Base-by-base conservation (phyloP, 92 coral and sea anemone species). In the Phenganax subtilis region DNA sequence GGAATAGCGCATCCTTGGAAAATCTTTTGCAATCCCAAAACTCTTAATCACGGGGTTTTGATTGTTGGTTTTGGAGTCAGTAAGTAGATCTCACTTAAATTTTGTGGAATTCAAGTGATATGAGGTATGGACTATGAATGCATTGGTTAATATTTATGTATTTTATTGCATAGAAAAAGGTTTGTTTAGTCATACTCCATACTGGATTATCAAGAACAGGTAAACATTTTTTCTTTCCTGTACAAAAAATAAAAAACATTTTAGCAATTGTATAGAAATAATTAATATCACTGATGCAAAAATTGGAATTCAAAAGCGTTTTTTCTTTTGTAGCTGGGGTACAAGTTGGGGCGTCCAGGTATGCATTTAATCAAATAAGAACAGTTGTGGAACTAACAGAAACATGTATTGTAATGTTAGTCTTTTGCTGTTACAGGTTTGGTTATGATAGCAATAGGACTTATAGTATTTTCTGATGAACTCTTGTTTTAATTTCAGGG, bases 201-300 rank as follows among this genome's bases (percentile, higher is more conserved):
- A 93, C 92, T 93, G 97, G 97, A 91, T 93, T 80, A 93, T 93
- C 89, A 93, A 93, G 86, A 93, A 93, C 87, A 91, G 97, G 97
- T 91, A 76, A 17, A 28, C 17, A 16, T 14, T 16, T 69, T 8
- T 52, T 6, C 14, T 30, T 7, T 7, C 10, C 52, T 3, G 20
- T 30, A 69, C 7, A 69, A 1, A 20, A 70, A 9, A 51, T 70
- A 1, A 59, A 1, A 59, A 1, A 25, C 7, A 6, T 59, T 59
- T 59, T 14, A 59, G n/a, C 27, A 59, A 59, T 59, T 59, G 27
- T 59, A 25, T 1, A 3, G 27, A 20, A 20, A 20, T 20, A 20
- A 20, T 20, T 59, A 6, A 37, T 37, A 37, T 37, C 47, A 37
- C 5, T 37, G 47, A 2, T 37, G 47, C 47, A 37, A 37, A 37